Conservation (phyloP, 1,140 invertebrate species). For the Spodoptera frugiperda region DNA sequence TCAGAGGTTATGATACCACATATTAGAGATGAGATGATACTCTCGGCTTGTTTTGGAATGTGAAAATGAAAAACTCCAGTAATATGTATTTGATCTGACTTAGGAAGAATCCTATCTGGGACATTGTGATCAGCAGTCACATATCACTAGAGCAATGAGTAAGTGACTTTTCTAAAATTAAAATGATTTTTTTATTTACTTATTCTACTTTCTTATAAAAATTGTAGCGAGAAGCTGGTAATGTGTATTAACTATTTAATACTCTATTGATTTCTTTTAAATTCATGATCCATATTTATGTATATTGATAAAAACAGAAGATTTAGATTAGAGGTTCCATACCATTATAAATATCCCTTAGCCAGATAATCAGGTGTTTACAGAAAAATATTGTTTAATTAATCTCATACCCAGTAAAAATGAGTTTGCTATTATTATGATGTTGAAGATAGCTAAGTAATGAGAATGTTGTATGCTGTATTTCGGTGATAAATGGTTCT, state of each 20-base stretch:
- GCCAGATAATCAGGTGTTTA: not conserved
- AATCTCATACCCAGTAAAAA: not conserved
- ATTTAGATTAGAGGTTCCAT: not conserved
- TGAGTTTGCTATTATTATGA: not conserved
- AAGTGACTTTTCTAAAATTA: no score
- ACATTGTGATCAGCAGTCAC: no score
- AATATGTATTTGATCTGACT: no score
- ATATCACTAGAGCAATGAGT: no score
- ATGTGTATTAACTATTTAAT: not conserved
- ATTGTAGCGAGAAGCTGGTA: not conserved
- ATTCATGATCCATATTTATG: not conserved
- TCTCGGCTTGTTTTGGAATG: no score
- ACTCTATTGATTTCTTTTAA: not conserved
- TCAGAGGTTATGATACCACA: no score
- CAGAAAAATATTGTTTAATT: not conserved
- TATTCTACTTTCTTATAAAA: no score
- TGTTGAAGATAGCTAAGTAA: not conserved
- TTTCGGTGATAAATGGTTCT: not conserved
- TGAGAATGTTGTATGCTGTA: not conserved
- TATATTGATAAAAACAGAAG: slow-evolving; percentile 6
- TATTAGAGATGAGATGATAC: no score
- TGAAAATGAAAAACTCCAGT: no score
- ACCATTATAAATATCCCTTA: not conserved
- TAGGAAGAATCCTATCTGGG: no score
- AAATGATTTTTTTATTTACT: no score